phyloP scores from a whole-genome alignment of 2,113 vertebrate genomes.

The Melospiza georgiana region DNA sequence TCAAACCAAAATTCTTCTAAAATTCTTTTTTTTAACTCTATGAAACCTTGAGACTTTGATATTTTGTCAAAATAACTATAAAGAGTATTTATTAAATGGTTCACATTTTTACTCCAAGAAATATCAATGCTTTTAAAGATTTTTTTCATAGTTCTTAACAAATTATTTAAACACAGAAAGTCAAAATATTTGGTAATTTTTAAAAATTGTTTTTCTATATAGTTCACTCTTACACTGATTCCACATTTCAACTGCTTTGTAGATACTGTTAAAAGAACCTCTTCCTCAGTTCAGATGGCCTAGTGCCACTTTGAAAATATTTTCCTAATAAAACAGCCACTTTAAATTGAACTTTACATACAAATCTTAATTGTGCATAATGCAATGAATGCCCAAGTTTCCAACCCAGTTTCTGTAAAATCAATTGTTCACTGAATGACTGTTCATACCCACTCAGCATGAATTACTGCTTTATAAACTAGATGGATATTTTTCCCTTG shows the following conservation, averaged over 20 bases:
- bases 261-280: neutral
- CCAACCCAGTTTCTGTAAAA: conserved; percentile 55
- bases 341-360: conserved; percentile 50
- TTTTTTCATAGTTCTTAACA: neutral
- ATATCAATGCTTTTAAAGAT: neutral
- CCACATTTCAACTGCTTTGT: neutral
- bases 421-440: conserved; percentile 72
- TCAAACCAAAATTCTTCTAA: neutral
- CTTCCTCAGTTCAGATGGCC: neutral
- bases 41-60: neutral
- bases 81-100: neutral
- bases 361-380: conserved; percentile 23
- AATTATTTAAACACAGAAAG: neutral
- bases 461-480: conserved; percentile 81
- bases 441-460: conserved; percentile 61
- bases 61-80: neutral
- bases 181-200: neutral
- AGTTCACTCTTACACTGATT: neutral
- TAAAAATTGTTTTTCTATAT: neutral
- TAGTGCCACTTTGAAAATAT: neutral
- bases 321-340: neutral
- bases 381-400: conserved; percentile 38
- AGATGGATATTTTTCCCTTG: conserved; percentile 65
- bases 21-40: neutral
- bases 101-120: neutral